Conservation (phyloP, 35 echinoderm and acorn worm species). For the Lytechinus pictus region DNA sequence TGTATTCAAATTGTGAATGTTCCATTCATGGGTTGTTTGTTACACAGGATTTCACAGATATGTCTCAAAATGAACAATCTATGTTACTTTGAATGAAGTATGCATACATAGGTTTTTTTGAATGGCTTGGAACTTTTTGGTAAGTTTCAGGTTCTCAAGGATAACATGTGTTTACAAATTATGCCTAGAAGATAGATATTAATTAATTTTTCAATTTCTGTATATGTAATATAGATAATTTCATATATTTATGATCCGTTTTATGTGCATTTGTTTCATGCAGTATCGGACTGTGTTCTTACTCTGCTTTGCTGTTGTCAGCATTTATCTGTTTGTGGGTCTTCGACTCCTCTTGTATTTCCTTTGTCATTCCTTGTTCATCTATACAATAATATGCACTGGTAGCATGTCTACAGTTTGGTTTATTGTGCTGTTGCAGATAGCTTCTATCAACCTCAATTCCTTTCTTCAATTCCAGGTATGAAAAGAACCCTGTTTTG, state of each 20-base stretch:
- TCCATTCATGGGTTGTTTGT: too few relatives aligned
- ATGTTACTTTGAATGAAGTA: too few relatives aligned
- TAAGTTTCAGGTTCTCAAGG: too few relatives aligned
- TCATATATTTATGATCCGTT: background rate
- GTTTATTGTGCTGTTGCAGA: constrained; percentile 16
- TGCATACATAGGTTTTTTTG: too few relatives aligned
- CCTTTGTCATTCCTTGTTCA: background rate
- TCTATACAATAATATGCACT: constrained; percentile 24
- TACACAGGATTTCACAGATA: too few relatives aligned
- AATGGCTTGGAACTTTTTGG: too few relatives aligned
- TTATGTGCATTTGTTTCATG: background rate
- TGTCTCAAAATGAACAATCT: too few relatives aligned
- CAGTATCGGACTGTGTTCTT: constrained; percentile 28
- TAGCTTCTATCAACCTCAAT: constrained; percentile 14
- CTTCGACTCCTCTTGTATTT: background rate
- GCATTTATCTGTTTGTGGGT: background rate
- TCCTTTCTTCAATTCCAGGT: constrained; percentile 31
- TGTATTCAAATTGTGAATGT: too few relatives aligned
- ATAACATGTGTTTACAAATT: too few relatives aligned
- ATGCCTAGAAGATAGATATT: too few relatives aligned
- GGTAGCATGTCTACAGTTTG: background rate
- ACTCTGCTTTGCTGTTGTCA: background rate
- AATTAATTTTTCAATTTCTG: background rate
- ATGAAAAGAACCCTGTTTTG: too few relatives aligned
- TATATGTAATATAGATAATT: background rate